Base-by-base conservation (phyloP, 2,888 invertebrate species). In the Pegoplata infirma region DNA sequence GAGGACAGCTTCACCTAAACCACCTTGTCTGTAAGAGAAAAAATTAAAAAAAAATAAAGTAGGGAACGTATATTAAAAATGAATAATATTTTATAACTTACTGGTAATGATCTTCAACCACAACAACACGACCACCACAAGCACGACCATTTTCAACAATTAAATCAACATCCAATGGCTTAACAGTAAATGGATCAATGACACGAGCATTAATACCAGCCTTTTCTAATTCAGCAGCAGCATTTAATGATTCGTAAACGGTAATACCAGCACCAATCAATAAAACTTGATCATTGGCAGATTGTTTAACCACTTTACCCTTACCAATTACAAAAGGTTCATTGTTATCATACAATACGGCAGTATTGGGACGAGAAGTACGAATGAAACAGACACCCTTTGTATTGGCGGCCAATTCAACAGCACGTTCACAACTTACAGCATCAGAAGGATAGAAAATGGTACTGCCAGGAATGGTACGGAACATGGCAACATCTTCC, bases 401-500 rank as follows among this genome's bases (percentile, higher is more conserved):
- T 0, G 96, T 97, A 89, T 98, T 98, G 82, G 99, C 98, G 0
- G 98, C 97, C 80, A 99, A 89, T 91, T 99, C 99, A 28, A 97
- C 95, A 1, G 99, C 96, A 71, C 98, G 92, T 90, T 99, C 99
- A 25, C 95, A 92, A 44, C 97, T 94, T 7, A 99, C 99, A 0
- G 98, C 99, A 90, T 99, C 99, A 44, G 94, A 91, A 55, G 95
- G 95, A 85, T 95, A 95, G 90, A 95, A 95, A 6, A 95, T 91
- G 1, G 94, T 94, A 81, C 93, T 92, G 76, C 95, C 95, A 66
- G 98, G 97, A 81, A 99, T 93, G 4, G 96, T 90, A 47, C 99
- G 93, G 93, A 99, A 99, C 92, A 99, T 92, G 0, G 98, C 96
- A 74, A 99, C 89, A 90, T 99, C 99, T 91, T 99, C 99, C n/a